Conservation (phyloP, 2,797 vertebrate genomes). For the Melanotaenia parkinsoni region DNA sequence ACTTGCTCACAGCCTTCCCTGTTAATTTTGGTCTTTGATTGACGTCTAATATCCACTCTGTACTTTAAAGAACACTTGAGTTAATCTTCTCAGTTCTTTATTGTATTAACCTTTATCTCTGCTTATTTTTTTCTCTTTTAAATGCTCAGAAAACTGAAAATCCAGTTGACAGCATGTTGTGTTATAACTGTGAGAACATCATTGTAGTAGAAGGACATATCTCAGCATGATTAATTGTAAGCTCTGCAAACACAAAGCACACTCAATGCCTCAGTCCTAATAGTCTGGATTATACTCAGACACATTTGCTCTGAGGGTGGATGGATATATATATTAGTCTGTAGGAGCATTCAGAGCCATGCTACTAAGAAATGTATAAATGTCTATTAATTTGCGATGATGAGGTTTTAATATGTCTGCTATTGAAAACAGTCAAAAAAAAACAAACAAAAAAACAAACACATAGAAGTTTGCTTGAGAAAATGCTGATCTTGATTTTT, state of each 20-base stretch:
- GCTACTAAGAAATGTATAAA: no score
- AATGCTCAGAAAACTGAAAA: slow-evolving; percentile 43
- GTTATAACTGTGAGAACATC: slow-evolving; percentile 24
- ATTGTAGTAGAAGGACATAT: slow-evolving; percentile 26
- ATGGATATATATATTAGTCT: slow-evolving; percentile 10
- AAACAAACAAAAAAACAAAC: no score
- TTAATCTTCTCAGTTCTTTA: slow-evolving; percentile 58
- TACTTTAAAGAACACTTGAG: slow-evolving; percentile 21
- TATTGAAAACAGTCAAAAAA: no score
- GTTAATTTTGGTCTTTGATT: slow-evolving; percentile 65
- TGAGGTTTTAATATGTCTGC: no score
- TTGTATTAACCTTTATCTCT: slow-evolving; percentile 9
- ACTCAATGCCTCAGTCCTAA: neutral
- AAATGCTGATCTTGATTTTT: neutral
- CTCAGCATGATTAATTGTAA: slow-evolving; percentile 27
- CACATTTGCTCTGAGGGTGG: slow-evolving; percentile 35
- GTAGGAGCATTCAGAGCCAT: slow-evolving; percentile 18
- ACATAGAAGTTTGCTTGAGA: slow-evolving; percentile 33
- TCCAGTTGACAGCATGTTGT: slow-evolving; percentile 29
- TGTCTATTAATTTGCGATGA: no score
- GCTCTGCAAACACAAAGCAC: neutral
- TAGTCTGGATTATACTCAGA: slow-evolving; percentile 19
- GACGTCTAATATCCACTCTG: slow-evolving; percentile 55
- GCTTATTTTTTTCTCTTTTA: slow-evolving; percentile 9
- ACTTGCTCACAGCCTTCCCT: slow-evolving; percentile 43